Evolutionary conservation across 2,797 vertebrate species (phyloP).

Genomic region (Balearica regulorum): DNA sequence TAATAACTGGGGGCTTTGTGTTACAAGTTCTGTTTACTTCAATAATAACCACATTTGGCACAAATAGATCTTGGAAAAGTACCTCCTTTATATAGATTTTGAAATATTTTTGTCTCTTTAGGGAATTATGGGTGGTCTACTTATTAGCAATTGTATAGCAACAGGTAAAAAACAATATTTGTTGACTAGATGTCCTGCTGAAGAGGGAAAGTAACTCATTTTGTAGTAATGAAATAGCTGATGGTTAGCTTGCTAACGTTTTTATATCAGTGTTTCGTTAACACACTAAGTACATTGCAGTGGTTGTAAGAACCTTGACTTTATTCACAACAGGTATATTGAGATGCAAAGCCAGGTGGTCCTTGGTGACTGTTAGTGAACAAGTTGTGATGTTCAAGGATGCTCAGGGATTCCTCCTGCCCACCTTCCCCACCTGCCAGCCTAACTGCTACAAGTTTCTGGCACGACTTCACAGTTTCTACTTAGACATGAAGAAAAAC

Average conservation of each 20-base stretch:
- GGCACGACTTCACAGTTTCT: constrained; percentile 4
- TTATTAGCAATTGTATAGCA: not conserved
- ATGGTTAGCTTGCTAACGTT: not conserved
- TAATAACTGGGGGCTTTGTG: not conserved
- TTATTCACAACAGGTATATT: not conserved
- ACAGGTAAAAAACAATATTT: not conserved
- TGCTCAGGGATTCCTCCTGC: not conserved
- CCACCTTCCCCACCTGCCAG: not conserved
- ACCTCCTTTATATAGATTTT: not conserved
- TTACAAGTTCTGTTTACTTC: not conserved
- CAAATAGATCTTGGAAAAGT: not conserved
- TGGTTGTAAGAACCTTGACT: not conserved
- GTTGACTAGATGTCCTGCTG: not conserved
- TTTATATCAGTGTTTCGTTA: not conserved
- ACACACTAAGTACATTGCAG: not conserved
- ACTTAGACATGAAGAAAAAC: constrained; percentile 4
- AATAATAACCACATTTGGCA: not conserved
- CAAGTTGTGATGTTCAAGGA: not conserved
- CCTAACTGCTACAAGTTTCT: not conserved
- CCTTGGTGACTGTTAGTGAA: not conserved
- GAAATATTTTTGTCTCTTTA: not conserved
- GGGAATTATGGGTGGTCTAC: not conserved
- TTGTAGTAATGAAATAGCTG: not conserved
- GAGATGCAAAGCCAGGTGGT: not conserved
- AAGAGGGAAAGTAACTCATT: not conserved